Percentiles rank a stretch among this genome's conserved stretches.
Conservation (phyloP, 1,140 invertebrate genomes). For the Eumaeus atala region DNA sequence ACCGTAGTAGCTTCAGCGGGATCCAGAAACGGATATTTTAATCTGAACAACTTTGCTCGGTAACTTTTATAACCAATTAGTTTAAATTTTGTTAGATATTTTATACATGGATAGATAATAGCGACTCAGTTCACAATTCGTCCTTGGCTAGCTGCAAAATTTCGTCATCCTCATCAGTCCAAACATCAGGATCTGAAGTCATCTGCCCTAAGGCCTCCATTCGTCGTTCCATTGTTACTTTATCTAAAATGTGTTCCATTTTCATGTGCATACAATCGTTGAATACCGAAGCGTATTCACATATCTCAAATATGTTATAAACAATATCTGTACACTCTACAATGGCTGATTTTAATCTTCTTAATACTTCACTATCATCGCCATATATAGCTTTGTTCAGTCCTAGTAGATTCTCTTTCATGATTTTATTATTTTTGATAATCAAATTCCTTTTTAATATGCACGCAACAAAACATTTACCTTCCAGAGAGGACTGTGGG, state of each 20-base stretch:
- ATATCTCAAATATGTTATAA: slow-evolving; percentile 56
- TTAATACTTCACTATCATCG: slow-evolving; percentile 54
- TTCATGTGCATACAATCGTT: slow-evolving; percentile 69
- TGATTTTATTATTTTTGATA: slow-evolving; percentile 57
- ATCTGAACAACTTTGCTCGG: too few species aligned
- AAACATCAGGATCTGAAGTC: slow-evolving; percentile 44
- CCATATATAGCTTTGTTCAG: slow-evolving; percentile 52
- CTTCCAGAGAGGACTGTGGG: slow-evolving; percentile 49
- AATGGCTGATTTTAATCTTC: slow-evolving; percentile 42
- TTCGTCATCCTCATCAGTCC: slow-evolving; percentile 59
- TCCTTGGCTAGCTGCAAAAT: slow-evolving; percentile 55
- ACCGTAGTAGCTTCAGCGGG: too few species aligned
- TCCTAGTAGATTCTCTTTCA: slow-evolving; percentile 42
- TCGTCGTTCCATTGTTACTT: slow-evolving; percentile 55
- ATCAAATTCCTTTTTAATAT: slow-evolving; percentile 57
- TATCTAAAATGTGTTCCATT: slow-evolving; percentile 63
- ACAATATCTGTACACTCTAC: slow-evolving; percentile 41
- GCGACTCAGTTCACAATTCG: slow-evolving; percentile 37
- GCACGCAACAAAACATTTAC: slow-evolving; percentile 66
- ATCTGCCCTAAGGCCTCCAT: slow-evolving; percentile 62
- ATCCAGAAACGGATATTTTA: too few species aligned
- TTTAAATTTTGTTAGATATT: too few species aligned
- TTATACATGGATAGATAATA: too few species aligned
- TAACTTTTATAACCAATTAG: too few species aligned
- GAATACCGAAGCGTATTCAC: slow-evolving; percentile 60